These are phyloP conservation scores for Neolamprologus ventralis DNA, from an alignment of 2,113 vertebrate species.

Conservation along the genomic window DNA sequence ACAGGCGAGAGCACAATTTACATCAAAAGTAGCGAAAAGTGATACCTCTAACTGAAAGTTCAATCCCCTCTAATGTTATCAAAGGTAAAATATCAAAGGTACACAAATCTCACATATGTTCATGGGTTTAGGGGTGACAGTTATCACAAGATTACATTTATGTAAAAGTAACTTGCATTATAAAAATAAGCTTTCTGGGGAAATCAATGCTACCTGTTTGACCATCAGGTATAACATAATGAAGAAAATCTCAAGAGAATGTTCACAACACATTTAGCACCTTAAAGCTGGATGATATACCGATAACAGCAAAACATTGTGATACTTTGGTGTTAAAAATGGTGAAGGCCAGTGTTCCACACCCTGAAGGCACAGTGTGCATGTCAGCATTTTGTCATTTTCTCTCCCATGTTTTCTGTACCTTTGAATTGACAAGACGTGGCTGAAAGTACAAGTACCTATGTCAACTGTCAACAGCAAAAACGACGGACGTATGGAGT, in stretches of 20 bases:
- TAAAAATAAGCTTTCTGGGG: neutral
- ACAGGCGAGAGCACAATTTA: neutral
- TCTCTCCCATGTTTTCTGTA: neutral
- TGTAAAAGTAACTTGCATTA: neutral
- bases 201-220: neutral
- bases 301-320: neutral
- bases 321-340: neutral
- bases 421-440: neutral
- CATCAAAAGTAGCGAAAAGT: neutral
- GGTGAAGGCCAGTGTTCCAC: neutral
- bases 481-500: neutral
- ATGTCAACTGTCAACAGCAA: neutral
- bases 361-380: neutral
- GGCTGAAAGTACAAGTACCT: neutral
- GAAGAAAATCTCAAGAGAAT: neutral
- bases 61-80: neutral
- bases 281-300: neutral
- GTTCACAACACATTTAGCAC: neutral
- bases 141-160: neutral
- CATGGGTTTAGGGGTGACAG: neutral
- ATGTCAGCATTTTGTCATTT: neutral
- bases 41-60: neutral
- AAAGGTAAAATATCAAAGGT: neutral
- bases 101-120: neutral
- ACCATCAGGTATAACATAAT: neutral